Evolutionary conservation across 2,888 invertebrate genomes (phyloP).

Genomic region (Candidula unifasciata): DNA sequence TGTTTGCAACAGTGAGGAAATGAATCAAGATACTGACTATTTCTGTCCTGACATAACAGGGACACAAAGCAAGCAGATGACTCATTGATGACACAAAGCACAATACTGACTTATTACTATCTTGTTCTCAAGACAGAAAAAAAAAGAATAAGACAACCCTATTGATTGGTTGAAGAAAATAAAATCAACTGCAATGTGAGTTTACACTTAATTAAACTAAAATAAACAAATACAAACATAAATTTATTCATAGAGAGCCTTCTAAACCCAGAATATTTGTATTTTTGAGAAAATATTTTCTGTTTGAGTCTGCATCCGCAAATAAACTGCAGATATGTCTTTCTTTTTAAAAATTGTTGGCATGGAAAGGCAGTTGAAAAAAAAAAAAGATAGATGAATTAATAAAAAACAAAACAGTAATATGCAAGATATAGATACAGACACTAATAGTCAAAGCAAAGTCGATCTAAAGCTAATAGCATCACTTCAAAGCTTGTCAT

Average conservation of each 20-base stretch:
- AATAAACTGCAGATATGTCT: not conserved
- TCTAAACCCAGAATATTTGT: not conserved
- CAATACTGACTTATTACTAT: no score
- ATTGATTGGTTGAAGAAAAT: not conserved
- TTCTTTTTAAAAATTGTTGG: not conserved
- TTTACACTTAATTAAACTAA: not conserved
- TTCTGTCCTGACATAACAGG: no score
- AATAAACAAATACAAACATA: slow-evolving; percentile 19
- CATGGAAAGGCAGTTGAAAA: not conserved
- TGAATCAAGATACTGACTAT: no score
- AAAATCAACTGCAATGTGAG: not conserved
- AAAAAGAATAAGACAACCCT: not conserved
- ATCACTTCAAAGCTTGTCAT: slow-evolving; percentile 24
- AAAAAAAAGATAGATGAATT: slow-evolving; percentile 6
- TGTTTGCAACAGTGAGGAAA: no score
- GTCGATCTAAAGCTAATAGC: slow-evolving; percentile 34
- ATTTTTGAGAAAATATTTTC: not conserved
- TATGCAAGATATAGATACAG: slow-evolving; percentile 21
- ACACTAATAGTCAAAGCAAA: slow-evolving; percentile 35
- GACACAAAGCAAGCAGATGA: no score
- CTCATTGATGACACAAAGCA: no score
- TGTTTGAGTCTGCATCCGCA: not conserved
- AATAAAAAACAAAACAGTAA: slow-evolving; percentile 1
- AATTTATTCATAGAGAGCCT: slow-evolving; percentile 48
- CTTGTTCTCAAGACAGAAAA: not conserved